Base-by-base conservation (phyloP, 92 coral and sea anemone genomes). In the Actinostola sp. region DNA sequence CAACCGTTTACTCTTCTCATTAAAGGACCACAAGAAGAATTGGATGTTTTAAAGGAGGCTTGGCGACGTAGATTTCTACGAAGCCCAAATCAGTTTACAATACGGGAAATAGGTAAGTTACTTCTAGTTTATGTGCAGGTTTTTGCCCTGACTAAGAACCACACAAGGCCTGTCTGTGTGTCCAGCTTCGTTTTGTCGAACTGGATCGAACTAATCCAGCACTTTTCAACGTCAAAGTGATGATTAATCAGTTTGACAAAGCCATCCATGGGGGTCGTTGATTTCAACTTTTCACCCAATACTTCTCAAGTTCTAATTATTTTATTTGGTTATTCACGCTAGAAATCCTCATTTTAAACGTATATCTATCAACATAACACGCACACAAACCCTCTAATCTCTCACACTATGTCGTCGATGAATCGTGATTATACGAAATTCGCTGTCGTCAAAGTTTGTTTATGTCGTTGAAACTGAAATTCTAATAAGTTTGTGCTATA, bases 61-160 rank as follows among this genome's bases (percentile, higher is more conserved):
- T 95, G 99, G 99, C 81, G 88, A 31, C 82, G 97, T 30, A 87
- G 92, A 52, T 89, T 91, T 80, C 78, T 95, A 44, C 92, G 97
- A 57, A 87, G 96, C 60, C 99, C 99, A 0, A 52, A 58, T 30
- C 75, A 71, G 46, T 92, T 88, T 50, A 42, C 67, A 39, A 92
- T 95, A 51, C 88, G 89, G n/a, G 97, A 92, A 66, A 77, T 92
- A 48, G 97, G 99, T 95, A 78, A 85, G 97, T 63, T 34, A 26
- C 57, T 32, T 53, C 34, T 57, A 16, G 13, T 46, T 56, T 59
- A 8, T 33, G 1, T 62, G 27, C 2, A 26, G 32, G 17, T 4
- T 38, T 4, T 25, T 63, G 7, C 0, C 8, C 0, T 63, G 16
- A 36, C 42, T 4, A 11, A 4, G 42, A 36, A 36, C 6, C 6